Evolutionary conservation across 2,113 vertebrate genomes (phyloP), one percentile per base, ranked within the genome.

Genomic region (Microcebus lehilahytsara): DNA sequence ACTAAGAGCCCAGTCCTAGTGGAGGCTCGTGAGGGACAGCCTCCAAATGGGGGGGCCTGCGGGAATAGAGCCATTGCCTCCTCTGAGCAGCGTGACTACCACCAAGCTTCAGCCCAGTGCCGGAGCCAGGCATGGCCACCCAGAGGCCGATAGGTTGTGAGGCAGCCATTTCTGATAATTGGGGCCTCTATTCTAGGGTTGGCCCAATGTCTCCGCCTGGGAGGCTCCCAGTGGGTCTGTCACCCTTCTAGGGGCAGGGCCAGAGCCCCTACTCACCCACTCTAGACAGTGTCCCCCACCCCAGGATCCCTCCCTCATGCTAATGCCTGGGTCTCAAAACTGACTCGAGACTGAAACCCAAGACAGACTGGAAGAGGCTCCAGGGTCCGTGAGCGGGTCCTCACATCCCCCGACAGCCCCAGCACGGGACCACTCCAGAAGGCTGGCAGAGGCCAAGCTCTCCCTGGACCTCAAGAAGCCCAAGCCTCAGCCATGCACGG

Each of bases 301-400:
- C 4, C 10, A 34, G 1, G 23, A 60, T 6, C 37, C 64, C 62
- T 42, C 80, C 71, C 66, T 30, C 23, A 79, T 23, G 23, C 12
- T 67, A 40, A 85, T 25, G 14, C 42, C 51, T 1, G 12, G 1
- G 40, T 71, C 30, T 85, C 60, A 78, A 86, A 71, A 56, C 5
- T 7, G 16, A 71, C 60, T 74, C 37, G 2, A 13, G 46, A 51
- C 53, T 51, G 74, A 92, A 69, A n/a, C n/a, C 58, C 27, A 40
- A n/a, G 62, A 2, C 2, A n/a, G 42, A 30, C 75, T 0, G 16
- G 25, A 32, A 66, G 60, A 58, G 53, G 25, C 19, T 53, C n/a
- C 32, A 37, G 58, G 32, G 14, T 17, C 27, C 1, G 0, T 2
- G 13, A 32, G 9, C 6, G 0, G 23, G n/a, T 22, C 67, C 22